These are phyloP conservation scores for Ia io DNA, from an alignment of 2,113 vertebrate species.

Conservation along the genomic window DNA sequence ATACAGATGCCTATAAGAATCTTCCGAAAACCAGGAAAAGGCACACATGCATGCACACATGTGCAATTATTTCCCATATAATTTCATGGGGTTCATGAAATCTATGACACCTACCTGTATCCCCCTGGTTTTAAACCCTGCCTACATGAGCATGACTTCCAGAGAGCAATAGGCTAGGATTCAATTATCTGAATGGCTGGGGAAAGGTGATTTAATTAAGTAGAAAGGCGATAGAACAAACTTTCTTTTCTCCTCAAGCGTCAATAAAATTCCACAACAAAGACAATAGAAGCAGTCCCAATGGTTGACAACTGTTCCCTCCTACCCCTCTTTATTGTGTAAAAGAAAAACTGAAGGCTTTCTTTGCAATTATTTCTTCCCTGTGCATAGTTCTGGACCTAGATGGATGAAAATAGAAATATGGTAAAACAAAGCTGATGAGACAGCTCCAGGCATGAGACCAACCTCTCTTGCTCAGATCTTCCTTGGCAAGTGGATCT, in stretches of 20 bases:
- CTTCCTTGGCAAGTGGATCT: constrained; percentile 26
- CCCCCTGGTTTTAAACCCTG: neutral
- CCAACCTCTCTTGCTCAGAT: neutral
- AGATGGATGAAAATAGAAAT: constrained; percentile 12
- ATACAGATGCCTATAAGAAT: neutral
- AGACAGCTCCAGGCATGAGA: constrained; percentile 19
- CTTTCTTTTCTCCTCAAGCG: neutral
- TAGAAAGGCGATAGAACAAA: neutral
- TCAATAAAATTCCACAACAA: neutral
- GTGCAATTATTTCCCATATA: neutral
- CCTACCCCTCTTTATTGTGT: neutral
- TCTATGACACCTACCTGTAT: neutral
- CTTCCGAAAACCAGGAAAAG: neutral
- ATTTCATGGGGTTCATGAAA: neutral
- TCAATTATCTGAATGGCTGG: neutral
- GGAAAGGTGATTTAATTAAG: neutral
- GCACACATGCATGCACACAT: neutral
- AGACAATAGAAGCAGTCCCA: neutral
- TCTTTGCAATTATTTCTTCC: neutral
- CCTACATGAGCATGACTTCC: neutral
- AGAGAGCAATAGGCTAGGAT: neutral
- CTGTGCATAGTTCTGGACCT: neutral
- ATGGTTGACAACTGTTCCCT: neutral
- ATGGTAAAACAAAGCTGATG: neutral
- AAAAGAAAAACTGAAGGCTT: neutral